phyloP scores from a whole-genome alignment of 2,888 invertebrate species.

The Acleris cristana region DNA sequence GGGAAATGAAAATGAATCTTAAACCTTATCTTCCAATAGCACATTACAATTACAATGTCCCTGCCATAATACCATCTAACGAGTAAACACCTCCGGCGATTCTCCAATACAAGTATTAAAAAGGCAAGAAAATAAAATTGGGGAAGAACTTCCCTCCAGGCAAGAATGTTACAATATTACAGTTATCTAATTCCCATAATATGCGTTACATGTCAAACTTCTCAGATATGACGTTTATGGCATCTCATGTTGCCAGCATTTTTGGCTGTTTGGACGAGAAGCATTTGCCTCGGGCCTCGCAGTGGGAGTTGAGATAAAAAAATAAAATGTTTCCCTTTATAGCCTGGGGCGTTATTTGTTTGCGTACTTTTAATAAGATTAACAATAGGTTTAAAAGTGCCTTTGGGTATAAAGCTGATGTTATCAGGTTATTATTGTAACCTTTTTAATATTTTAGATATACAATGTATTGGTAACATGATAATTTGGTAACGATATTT shows the following conservation, averaged over 20 bases:
- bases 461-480: neutral
- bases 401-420: neutral
- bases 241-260: constrained; percentile 49
- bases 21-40: neutral
- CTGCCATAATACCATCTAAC: constrained; percentile 43
- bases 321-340: constrained; percentile 21
- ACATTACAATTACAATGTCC: constrained; percentile 10
- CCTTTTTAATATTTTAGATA: neutral
- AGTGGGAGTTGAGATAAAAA: constrained; percentile 33
- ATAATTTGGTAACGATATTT: neutral
- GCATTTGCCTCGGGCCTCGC: constrained; percentile 23
- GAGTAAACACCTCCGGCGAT: constrained; percentile 50
- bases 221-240: constrained; percentile 66
- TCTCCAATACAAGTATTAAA: constrained; percentile 50
- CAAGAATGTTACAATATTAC: constrained; percentile 53
- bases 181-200: constrained; percentile 78
- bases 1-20: neutral
- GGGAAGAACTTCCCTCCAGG: constrained; percentile 43
- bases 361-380: constrained; percentile 16
- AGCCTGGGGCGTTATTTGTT: constrained; percentile 30
- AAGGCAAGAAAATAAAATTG: constrained; percentile 45
- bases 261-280: constrained; percentile 32
- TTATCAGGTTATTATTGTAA: neutral
- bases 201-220: constrained; percentile 78
- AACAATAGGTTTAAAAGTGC: constrained; percentile 4